phyloP scores from a whole-genome alignment of 1,140 invertebrate genomes.

The Drosophila simulans region DNA sequence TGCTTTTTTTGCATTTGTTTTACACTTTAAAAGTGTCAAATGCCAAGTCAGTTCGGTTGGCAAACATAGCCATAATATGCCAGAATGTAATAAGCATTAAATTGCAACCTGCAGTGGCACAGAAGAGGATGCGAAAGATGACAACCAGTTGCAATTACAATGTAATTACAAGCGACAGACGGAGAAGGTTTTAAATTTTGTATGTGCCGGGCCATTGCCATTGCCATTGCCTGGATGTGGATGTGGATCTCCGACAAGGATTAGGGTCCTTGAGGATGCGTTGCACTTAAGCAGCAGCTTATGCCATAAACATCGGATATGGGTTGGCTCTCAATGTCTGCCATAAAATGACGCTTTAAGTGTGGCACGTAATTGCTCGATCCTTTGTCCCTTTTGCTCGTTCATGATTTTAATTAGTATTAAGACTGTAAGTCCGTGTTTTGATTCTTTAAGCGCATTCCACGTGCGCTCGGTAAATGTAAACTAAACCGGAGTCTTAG shows the following conservation, averaged over 20 bases:
- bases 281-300: slow-evolving; percentile 57
- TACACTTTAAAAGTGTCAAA: neutral
- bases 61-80: slow-evolving; percentile 25
- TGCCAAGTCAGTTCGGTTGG: neutral
- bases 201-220: slow-evolving; percentile 35
- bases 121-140: slow-evolving; percentile 4
- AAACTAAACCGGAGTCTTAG: neutral
- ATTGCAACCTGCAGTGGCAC: slow-evolving; percentile 27
- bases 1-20: neutral
- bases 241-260: slow-evolving; percentile 36
- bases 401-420: slow-evolving; percentile 69
- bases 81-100: slow-evolving; percentile 62
- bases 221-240: slow-evolving; percentile 6
- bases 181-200: slow-evolving; percentile 43
- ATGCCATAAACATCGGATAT: slow-evolving; percentile 61
- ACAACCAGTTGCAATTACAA: slow-evolving; percentile 52
- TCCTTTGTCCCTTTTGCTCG: slow-evolving; percentile 29
- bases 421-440: slow-evolving; percentile 47
- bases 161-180: slow-evolving; percentile 55
- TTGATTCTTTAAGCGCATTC: slow-evolving; percentile 52
- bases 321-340: slow-evolving; percentile 46
- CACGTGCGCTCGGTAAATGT: slow-evolving; percentile 23
- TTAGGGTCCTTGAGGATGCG: slow-evolving; percentile 41
- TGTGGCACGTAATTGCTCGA: slow-evolving; percentile 65
- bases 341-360: slow-evolving; percentile 74